A percentile compares a stretch with the other conserved stretches of the same genome.
phyloP scores from a whole-genome alignment of 2,888 invertebrate species.

The Notodonta ziczac region DNA sequence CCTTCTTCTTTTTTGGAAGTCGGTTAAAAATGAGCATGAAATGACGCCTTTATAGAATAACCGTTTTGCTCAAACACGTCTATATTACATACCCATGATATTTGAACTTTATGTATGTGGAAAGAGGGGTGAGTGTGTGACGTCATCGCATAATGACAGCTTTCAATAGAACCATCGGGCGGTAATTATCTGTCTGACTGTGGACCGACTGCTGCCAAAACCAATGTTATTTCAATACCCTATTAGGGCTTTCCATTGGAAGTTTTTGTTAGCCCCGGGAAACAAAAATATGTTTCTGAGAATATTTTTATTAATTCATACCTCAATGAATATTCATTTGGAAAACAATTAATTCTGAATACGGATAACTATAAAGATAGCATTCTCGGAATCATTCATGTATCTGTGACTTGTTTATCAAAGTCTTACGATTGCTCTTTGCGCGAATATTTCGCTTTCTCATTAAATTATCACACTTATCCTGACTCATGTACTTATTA shows the following conservation, averaged over 20 bases:
- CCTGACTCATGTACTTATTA: too few species aligned
- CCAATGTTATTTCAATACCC: conserved; percentile 36
- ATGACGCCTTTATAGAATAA: not conserved
- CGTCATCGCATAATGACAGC: conserved; percentile 39
- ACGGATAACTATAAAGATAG: too few species aligned
- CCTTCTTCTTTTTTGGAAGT: too few species aligned
- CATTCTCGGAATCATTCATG: too few species aligned
- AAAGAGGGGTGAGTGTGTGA: conserved; percentile 23
- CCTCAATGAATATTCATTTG: not conserved
- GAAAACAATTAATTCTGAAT: not conserved
- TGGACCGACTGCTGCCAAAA: conserved; percentile 27
- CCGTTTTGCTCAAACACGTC: conserved; percentile 31
- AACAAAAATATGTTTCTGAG: too few species aligned
- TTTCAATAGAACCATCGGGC: conserved; percentile 35
- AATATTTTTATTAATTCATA: too few species aligned
- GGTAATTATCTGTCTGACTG: conserved; percentile 32
- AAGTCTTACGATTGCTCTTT: too few species aligned
- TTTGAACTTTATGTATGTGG: conserved; percentile 39
- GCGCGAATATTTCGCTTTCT: too few species aligned
- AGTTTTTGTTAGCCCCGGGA: conserved; percentile 10
- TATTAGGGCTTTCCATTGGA: conserved; percentile 23
- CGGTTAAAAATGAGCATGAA: too few species aligned
- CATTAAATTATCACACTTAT: too few species aligned
- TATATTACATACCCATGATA: conserved; percentile 24
- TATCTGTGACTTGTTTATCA: too few species aligned